phyloP scores from a whole-genome alignment of 2,113 vertebrate species.

The Rhipidura dahli region DNA sequence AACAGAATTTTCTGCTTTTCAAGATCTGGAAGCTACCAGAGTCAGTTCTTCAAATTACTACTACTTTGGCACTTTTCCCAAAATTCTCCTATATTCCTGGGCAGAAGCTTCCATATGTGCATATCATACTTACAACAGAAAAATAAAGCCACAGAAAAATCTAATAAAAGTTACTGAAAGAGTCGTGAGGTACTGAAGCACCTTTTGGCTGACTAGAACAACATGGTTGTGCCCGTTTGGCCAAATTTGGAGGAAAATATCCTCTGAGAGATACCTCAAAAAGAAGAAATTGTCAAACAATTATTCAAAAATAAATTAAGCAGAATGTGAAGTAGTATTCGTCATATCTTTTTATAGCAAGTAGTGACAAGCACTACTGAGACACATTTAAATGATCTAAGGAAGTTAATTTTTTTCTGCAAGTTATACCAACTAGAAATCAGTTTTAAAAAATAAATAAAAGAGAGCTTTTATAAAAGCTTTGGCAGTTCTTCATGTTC shows the following conservation, averaged over 20 bases:
- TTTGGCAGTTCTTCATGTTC: slow-evolving; percentile 14
- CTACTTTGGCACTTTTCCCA: neutral
- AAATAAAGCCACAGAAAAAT: neutral
- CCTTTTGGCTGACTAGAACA: neutral
- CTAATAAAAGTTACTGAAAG: neutral
- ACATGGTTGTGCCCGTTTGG: no score
- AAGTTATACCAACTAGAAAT: neutral
- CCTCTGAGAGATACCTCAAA: neutral
- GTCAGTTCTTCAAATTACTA: neutral
- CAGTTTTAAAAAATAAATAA: neutral
- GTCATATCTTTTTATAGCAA: neutral
- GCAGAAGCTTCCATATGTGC: neutral
- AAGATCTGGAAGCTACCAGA: neutral
- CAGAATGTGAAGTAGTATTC: neutral
- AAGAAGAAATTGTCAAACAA: neutral
- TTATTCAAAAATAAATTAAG: neutral
- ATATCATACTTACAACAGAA: neutral
- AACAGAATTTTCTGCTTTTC: neutral
- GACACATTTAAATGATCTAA: neutral
- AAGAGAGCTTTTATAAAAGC: neutral
- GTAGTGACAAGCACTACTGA: neutral
- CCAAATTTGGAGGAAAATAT: no score
- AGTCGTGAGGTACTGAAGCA: neutral
- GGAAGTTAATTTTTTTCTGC: neutral
- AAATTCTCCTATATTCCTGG: neutral